Evolutionary conservation across 2,888 invertebrate species (phyloP).

Genomic region (Alloscopus bannaensis): DNA sequence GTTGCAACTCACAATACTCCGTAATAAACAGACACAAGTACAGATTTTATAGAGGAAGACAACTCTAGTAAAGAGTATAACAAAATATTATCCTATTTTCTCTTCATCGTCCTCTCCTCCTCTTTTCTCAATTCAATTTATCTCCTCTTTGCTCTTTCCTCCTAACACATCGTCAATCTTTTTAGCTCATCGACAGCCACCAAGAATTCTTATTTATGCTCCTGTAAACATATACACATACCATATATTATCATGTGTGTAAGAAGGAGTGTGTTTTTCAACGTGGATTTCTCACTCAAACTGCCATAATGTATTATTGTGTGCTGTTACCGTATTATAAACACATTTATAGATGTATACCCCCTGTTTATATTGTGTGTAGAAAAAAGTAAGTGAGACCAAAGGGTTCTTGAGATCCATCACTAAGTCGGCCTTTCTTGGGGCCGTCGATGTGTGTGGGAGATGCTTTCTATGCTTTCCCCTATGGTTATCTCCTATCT

Average conservation of each 20-base stretch:
- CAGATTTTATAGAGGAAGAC: too few species aligned
- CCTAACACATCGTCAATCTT: constrained; percentile 73
- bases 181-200: constrained; percentile 71
- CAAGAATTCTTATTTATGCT: constrained; percentile 60
- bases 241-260: neutral
- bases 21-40: neutral
- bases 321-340: constrained; percentile 41
- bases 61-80: too few species aligned
- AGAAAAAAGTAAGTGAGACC: constrained; percentile 10
- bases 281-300: constrained; percentile 17
- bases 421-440: constrained; percentile 38
- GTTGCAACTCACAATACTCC: constrained; percentile 52
- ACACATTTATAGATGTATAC: constrained; percentile 46
- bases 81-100: constrained; percentile 57
- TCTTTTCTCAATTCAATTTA: constrained; percentile 73
- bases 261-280: constrained; percentile 36
- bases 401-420: constrained; percentile 63
- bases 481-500: constrained; percentile 49
- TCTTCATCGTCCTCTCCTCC: constrained; percentile 60
- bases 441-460: constrained; percentile 19
- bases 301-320: constrained; percentile 34
- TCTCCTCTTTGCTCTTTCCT: constrained; percentile 67
- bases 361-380: too few species aligned
- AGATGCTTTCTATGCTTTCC: constrained; percentile 45
- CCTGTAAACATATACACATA: constrained; percentile 28